Base-by-base conservation (phyloP, 1,140 invertebrate species). In the Cherax destructor region DNA sequence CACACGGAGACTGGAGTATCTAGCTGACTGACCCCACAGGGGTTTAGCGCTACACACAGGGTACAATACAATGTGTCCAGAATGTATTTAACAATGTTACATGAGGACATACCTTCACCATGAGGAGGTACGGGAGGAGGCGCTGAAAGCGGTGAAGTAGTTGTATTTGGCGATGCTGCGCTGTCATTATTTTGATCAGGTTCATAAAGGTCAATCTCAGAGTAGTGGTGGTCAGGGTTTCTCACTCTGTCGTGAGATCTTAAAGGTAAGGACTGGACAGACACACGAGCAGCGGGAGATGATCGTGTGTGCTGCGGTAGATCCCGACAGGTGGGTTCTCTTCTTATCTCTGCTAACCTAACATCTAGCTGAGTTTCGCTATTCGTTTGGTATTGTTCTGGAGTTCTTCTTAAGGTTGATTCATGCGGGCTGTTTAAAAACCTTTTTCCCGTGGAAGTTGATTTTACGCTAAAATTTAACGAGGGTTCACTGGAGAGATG, bases 121-220 rank as follows among this genome's bases (percentile, higher is more conserved):
- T 86, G 85, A 9, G 24, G 84, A 78, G 85, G 74, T 11, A 86
- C 74, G 21, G 85, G 74, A 30, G 85, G 85, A 59, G 85, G 72
- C n/a, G 52, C 6, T 18, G 72, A 49, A 24, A 59, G 49, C 72
- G 49, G 24, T 16, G 50, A 47, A 52, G 85, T 52, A 49, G 52
- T n/a, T 24, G 65, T 76, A 41, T 11, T 86, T 21, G 50, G 61
- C 59, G 76, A 86, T n/a, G 50, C 74, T n/a, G 50, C 56, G 72
- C 41, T 74, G 47, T 30, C 74, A 50, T 56, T 86, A 18, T 61
- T 18, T 52, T 86, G 21, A 21, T 74, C 72, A 7, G 85, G 50
- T 30, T 56, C 76, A 52, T 86, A 86, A 7, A 86, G 21, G 74
- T 86, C 85, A 11, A 86, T 78, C 50, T 86, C 85, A 16, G 85